A percentile compares a stretch with the other conserved stretches of the same genome.
Conservation (phyloP, 2,888 invertebrate genomes). For the Agonopterix heracliana region DNA sequence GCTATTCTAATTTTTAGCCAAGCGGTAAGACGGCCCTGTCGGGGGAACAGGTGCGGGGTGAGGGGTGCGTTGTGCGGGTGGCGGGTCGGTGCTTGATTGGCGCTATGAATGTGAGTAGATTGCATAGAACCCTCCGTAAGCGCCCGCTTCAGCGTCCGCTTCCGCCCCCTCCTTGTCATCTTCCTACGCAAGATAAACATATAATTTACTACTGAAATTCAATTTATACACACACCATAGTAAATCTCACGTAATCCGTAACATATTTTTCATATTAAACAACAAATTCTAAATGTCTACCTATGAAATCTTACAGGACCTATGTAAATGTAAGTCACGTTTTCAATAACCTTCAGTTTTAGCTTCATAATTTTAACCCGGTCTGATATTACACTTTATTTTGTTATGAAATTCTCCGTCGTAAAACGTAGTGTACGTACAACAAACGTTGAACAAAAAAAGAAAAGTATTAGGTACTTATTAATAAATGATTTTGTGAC, state of each 20-base stretch:
- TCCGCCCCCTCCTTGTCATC: background rate
- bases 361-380: slow-evolving; percentile 74
- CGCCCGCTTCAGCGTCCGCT: slow-evolving; percentile 26
- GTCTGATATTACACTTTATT: slow-evolving; percentile 70
- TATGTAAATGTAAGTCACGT: slow-evolving; percentile 75
- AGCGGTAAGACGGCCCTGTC: slow-evolving; percentile 29
- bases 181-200: background rate
- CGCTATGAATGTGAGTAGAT: slow-evolving; percentile 73
- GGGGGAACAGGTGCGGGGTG: slow-evolving; percentile 44
- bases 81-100: slow-evolving; percentile 71
- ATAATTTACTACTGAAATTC: background rate
- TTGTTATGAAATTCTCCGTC: slow-evolving; percentile 61
- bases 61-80: slow-evolving; percentile 40
- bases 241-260: slow-evolving; percentile 8
- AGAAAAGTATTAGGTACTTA: slow-evolving; percentile 1
- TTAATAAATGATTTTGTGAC: slow-evolving; percentile 4
- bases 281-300: slow-evolving; percentile 30
- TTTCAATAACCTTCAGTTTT: slow-evolving; percentile 76
- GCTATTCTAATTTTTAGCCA: too few species aligned
- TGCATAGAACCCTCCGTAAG: slow-evolving; percentile 42
- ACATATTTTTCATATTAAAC: slow-evolving; percentile 11
- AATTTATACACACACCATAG: background rate
- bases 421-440: slow-evolving; percentile 11
- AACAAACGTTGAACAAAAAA: slow-evolving; percentile 7
- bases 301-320: slow-evolving; percentile 55